These are phyloP conservation scores for Chondrilla cf. caribensis DNA, from an alignment of 37 sponge, comb jelly and placozoan species.

Conservation along the genomic window DNA sequence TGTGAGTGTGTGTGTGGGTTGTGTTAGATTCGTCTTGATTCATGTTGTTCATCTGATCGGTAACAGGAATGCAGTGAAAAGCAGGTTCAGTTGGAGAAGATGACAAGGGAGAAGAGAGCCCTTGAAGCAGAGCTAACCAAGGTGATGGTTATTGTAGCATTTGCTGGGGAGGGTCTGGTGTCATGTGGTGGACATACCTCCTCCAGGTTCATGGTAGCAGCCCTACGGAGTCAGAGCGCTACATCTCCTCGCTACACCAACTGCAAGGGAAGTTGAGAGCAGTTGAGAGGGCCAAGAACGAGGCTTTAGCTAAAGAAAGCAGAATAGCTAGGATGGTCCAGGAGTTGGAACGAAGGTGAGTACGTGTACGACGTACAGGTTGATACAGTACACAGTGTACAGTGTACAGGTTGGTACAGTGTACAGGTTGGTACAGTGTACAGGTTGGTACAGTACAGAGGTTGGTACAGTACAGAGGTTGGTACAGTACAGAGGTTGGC, in stretches of 20 bases:
- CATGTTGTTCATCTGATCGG: too few relatives aligned
- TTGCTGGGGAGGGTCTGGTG: too few relatives aligned
- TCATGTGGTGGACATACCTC: too few relatives aligned
- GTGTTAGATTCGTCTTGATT: neutral
- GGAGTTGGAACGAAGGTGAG: slow-evolving; percentile 52
- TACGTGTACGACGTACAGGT: neutral
- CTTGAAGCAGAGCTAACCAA: slow-evolving; percentile 53
- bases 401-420: too few relatives aligned
- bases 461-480: too few relatives aligned
- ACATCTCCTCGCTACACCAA: slow-evolving; percentile 36
- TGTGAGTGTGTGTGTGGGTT: slow-evolving; percentile 15
- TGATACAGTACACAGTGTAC: neutral
- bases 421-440: too few relatives aligned
- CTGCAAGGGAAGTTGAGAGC: slow-evolving; percentile 37
- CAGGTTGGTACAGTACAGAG: too few relatives aligned
- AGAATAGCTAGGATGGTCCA: neutral
- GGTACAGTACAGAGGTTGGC: too few relatives aligned
- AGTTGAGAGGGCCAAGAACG: slow-evolving; percentile 73
- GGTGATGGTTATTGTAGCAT: neutral
- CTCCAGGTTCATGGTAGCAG: slow-evolving; percentile 25
- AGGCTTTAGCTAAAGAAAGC: slow-evolving; percentile 40
- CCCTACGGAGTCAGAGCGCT: slow-evolving; percentile 35
- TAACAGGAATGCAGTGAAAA: slow-evolving; percentile 63
- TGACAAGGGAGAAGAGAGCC: slow-evolving; percentile 54
- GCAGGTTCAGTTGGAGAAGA: slow-evolving; percentile 44